Conservation (phyloP, 92 coral and sea anemone species). For the Phenganax marumi region DNA sequence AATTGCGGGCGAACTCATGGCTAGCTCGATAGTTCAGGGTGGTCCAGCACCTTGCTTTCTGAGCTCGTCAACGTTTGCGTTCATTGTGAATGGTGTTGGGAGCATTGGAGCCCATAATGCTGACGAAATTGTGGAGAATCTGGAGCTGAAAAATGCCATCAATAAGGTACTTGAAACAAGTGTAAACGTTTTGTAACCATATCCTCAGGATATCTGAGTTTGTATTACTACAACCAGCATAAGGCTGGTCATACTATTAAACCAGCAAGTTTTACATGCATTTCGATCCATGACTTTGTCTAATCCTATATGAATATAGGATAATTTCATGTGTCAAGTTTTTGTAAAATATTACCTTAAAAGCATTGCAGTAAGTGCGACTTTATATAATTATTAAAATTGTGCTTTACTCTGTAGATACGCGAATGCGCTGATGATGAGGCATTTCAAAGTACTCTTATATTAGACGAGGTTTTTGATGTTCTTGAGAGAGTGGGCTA, state of each 20-base stretch:
- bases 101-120: conserved; percentile 52
- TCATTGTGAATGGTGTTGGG: conserved; percentile 62
- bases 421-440: conserved; percentile 35
- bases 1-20: conserved; percentile 33
- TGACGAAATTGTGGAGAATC: conserved; percentile 52
- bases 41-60: conserved; percentile 62
- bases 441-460: conserved; percentile 37
- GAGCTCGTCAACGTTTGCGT: conserved; percentile 54
- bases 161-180: conserved; percentile 48
- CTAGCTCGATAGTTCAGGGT: conserved; percentile 36
- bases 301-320: background rate
- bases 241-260: background rate
- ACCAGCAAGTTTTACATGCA: background rate
- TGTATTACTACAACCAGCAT: background rate
- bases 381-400: background rate
- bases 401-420: conserved; percentile 43
- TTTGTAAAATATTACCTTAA: background rate
- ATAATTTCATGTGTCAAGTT: background rate
- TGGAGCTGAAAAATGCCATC: conserved; percentile 41
- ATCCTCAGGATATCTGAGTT: background rate
- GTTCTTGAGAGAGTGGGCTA: conserved; percentile 49
- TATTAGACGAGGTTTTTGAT: conserved; percentile 51
- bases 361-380: background rate
- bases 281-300: background rate
- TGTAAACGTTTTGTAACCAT: background rate